These are phyloP conservation scores for Anseranas semipalmata DNA, from an alignment of 2,113 vertebrate species.

Conservation along the genomic window DNA sequence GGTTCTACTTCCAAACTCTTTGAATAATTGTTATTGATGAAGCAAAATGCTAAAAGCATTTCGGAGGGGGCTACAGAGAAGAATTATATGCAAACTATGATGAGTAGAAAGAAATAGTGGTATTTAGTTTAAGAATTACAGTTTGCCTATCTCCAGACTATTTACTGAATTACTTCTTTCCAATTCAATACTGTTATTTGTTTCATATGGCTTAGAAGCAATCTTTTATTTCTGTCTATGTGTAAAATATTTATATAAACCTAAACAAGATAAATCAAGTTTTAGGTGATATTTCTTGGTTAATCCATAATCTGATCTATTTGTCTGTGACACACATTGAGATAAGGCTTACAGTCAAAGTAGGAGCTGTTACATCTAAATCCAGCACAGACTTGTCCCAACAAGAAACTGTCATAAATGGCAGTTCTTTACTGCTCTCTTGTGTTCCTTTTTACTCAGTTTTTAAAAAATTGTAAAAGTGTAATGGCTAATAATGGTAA, in stretches of 20 bases:
- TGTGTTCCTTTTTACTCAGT: neutral
- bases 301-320: neutral
- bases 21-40: neutral
- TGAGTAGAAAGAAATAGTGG: neutral
- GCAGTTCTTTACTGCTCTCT: neutral
- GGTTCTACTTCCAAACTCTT: neutral
- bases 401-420: neutral
- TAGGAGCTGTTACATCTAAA: neutral
- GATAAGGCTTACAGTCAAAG: neutral
- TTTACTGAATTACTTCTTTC: neutral
- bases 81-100: neutral
- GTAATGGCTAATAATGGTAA: neutral
- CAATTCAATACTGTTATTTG: neutral
- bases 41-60: neutral
- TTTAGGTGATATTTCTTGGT: neutral
- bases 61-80: neutral
- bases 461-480: neutral
- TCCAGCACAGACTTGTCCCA: neutral
- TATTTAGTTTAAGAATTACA: neutral
- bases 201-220: neutral
- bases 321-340: neutral
- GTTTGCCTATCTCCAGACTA: neutral
- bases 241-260: neutral
- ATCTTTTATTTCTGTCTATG: neutral
- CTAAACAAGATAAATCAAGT: neutral